These are phyloP conservation scores for Nanorana parkeri DNA, from an alignment of 2,113 vertebrate species.

Conservation along the genomic window DNA sequence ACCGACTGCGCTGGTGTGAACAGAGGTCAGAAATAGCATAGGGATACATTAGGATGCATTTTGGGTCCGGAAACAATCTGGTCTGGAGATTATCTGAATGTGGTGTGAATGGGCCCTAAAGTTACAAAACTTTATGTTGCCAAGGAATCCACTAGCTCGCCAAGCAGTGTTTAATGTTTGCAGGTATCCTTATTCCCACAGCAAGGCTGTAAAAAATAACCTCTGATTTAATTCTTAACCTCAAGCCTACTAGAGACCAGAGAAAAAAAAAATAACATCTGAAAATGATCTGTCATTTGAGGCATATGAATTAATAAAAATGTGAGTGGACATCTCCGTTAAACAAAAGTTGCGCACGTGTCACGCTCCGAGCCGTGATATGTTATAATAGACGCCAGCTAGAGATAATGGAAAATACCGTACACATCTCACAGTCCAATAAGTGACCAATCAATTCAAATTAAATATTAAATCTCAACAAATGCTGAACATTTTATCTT, in stretches of 20 bases:
- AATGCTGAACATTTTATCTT: not conserved
- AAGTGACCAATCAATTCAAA: not conserved
- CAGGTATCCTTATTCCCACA: no score
- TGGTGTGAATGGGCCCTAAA: no score
- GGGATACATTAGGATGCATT: no score
- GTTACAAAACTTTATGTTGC: no score
- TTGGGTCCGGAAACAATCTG: no score
- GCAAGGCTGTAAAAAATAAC: no score
- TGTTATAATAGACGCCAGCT: not conserved
- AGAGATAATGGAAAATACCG: not conserved
- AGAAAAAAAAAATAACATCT: not conserved
- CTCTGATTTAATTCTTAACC: not conserved
- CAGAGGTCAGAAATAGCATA: no score
- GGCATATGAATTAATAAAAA: not conserved
- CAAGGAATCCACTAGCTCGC: no score
- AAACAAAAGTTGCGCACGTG: not conserved
- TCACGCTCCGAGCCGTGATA: not conserved
- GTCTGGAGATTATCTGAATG: no score
- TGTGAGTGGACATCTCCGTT: not conserved
- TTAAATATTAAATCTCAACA: not conserved
- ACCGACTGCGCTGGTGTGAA: no score
- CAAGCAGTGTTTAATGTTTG: no score
- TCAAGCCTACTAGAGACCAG: no score
- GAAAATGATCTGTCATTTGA: not conserved
- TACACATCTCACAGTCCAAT: conserved; percentile 7